phyloP scores from a whole-genome alignment of 1,140 invertebrate genomes.

The Eubasilissa regina region DNA sequence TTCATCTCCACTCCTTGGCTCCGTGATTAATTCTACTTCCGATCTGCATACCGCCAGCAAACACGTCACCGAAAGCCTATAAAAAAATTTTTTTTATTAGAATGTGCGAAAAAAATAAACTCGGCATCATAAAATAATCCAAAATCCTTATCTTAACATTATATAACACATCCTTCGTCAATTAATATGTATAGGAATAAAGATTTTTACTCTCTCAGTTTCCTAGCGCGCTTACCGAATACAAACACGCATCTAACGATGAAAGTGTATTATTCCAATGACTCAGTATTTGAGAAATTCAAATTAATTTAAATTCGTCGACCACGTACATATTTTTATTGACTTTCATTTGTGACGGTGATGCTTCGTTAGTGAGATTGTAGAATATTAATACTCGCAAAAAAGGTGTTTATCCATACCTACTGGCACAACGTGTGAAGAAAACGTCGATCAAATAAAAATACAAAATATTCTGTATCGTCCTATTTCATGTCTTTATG shows the following conservation, averaged over 20 bases:
- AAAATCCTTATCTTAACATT: too few species aligned
- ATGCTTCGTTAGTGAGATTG: too few species aligned
- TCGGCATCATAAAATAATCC: neutral
- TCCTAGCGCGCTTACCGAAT: too few species aligned
- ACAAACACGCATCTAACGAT: neutral
- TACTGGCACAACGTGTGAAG: too few species aligned
- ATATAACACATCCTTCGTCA: too few species aligned
- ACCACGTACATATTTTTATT: neutral
- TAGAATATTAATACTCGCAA: too few species aligned
- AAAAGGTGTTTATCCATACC: too few species aligned
- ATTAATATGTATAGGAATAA: too few species aligned
- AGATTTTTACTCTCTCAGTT: too few species aligned
- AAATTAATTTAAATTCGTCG: neutral
- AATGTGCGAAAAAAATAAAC: neutral
- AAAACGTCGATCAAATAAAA: too few species aligned
- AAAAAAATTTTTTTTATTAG: slow-evolving; percentile 52
- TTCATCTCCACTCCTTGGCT: slow-evolving; percentile 72
- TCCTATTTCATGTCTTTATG: too few species aligned
- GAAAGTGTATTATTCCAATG: slow-evolving; percentile 7
- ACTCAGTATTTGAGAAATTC: slow-evolving; percentile 15
- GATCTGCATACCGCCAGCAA: slow-evolving; percentile 62
- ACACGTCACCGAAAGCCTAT: slow-evolving; percentile 66
- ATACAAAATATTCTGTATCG: too few species aligned
- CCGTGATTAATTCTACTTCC: slow-evolving; percentile 72
- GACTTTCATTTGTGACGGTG: neutral